A percentile compares a stretch with the other conserved stretches of the same genome.
These are phyloP conservation scores for Andrena bicolor DNA, from an alignment of 2,888 invertebrate genomes.

Conservation along the genomic window DNA sequence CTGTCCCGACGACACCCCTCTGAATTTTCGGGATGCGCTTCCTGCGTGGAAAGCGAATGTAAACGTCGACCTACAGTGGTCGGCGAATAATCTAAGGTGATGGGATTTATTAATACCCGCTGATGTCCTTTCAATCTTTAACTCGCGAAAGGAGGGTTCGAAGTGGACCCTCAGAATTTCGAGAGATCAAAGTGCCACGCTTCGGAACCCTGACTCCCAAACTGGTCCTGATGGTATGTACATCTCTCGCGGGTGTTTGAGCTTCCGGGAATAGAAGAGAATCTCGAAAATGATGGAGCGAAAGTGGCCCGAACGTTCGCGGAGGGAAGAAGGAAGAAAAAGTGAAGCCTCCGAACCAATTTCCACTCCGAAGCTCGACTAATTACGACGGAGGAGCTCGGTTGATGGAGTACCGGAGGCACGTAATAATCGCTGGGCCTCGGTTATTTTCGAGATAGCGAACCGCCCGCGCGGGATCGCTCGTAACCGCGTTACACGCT, in stretches of 20 bases:
- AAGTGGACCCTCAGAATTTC: no score
- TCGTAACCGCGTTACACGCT: conserved; percentile 27
- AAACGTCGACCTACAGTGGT: neutral
- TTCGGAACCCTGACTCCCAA: no score
- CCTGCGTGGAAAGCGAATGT: neutral
- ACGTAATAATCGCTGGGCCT: conserved; percentile 4
- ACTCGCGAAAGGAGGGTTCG: no score
- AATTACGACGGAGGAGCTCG: neutral
- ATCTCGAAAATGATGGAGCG: no score
- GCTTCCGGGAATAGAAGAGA: no score
- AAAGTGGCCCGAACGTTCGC: neutral
- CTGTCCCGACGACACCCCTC: conserved; percentile 5
- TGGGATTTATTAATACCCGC: no score
- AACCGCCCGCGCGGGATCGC: neutral
- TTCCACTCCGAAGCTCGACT: neutral
- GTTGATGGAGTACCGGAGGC: neutral
- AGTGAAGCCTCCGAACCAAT: neutral
- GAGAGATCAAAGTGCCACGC: no score
- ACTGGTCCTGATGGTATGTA: no score
- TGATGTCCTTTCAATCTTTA: neutral
- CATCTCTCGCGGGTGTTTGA: no score
- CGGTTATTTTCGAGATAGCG: conserved; percentile 17
- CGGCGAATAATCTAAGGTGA: neutral
- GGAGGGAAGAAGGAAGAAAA: neutral
- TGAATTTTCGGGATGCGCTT: conserved; percentile 20